phyloP scores from a whole-genome alignment of 2,888 invertebrate species.

The Xylota sylvarum region DNA sequence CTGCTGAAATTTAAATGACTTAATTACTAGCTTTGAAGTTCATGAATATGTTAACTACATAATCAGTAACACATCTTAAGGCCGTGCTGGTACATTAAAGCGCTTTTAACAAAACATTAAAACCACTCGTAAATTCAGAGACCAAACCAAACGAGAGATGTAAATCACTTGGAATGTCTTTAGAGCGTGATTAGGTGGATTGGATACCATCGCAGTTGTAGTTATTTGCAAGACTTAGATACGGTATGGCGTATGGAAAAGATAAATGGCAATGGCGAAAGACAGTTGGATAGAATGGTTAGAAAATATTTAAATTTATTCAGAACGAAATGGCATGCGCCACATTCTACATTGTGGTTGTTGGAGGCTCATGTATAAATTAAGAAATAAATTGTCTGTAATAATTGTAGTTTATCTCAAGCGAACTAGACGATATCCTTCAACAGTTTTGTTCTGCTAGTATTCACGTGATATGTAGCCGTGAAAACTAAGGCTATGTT shows the following conservation, averaged over 20 bases:
- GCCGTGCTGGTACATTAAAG: constrained; percentile 58
- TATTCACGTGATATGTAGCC: too few relatives aligned
- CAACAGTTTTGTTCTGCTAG: too few relatives aligned
- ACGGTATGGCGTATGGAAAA: not conserved
- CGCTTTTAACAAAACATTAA: constrained; percentile 46
- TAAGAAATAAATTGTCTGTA: not conserved
- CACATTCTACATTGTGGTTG: not conserved
- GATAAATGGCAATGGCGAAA: not conserved
- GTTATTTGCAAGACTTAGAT: constrained; percentile 1
- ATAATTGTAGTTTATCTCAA: not conserved
- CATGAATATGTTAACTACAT: constrained; percentile 65
- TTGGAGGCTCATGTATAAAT: not conserved
- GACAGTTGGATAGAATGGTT: not conserved
- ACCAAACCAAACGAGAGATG: constrained; percentile 18
- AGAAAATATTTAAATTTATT: not conserved
- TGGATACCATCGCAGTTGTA: not conserved
- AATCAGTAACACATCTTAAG: constrained; percentile 62
- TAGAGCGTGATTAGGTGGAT: constrained; percentile 2
- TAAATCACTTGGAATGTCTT: not conserved
- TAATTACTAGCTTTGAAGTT: constrained; percentile 61
- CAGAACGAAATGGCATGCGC: not conserved
- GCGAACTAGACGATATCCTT: too few relatives aligned
- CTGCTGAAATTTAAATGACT: constrained; percentile 44
- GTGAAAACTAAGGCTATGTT: too few relatives aligned
- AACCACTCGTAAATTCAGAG: constrained; percentile 39